A percentile compares a stretch with the other conserved stretches of the same genome.
Evolutionary conservation across 2,797 vertebrate genomes (phyloP).

Genomic region (Taenioides sp.): DNA sequence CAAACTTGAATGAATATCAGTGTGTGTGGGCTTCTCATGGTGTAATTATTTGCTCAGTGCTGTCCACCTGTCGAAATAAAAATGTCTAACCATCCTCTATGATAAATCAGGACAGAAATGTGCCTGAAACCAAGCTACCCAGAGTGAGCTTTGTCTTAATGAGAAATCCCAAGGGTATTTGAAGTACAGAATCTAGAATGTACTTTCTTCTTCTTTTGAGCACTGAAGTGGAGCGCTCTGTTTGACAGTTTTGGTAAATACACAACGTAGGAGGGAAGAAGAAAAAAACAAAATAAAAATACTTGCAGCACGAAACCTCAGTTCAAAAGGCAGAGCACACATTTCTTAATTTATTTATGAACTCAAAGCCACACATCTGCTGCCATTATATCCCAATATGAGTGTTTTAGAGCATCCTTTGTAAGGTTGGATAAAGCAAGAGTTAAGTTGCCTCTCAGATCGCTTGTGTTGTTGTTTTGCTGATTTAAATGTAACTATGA

Average conservation of each 20-base stretch:
- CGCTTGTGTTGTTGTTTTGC: slow-evolving; percentile 11
- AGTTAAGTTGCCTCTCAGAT: background rate
- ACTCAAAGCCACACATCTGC: slow-evolving; percentile 39
- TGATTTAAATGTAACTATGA: slow-evolving; percentile 3
- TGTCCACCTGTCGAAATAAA: slow-evolving; percentile 13
- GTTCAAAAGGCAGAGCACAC: slow-evolving; percentile 41
- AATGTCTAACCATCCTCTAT: slow-evolving; percentile 4
- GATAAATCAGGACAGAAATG: slow-evolving; percentile 14
- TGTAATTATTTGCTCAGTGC: slow-evolving; percentile 41
- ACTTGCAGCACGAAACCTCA: slow-evolving; percentile 27
- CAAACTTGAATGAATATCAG: slow-evolving; percentile 49
- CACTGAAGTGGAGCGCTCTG: slow-evolving; percentile 38
- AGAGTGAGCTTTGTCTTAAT: slow-evolving; percentile 25
- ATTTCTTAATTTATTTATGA: slow-evolving; percentile 27
- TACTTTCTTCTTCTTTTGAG: slow-evolving; percentile 40
- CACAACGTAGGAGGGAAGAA: slow-evolving; percentile 46
- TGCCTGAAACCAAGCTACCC: slow-evolving; percentile 16
- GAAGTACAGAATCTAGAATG: slow-evolving; percentile 23
- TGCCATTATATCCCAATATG: slow-evolving; percentile 19
- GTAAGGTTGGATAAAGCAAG: background rate
- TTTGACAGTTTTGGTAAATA: slow-evolving; percentile 56
- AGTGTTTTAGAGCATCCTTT: slow-evolving; percentile 1
- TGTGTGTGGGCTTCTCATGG: slow-evolving; percentile 26
- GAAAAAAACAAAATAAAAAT: slow-evolving; percentile 40
- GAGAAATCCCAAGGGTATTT: slow-evolving; percentile 17